Percentiles rank a stretch among this genome's conserved stretches.
Conservation (phyloP, 1,140 invertebrate species). For the Dendroctonus valens region DNA sequence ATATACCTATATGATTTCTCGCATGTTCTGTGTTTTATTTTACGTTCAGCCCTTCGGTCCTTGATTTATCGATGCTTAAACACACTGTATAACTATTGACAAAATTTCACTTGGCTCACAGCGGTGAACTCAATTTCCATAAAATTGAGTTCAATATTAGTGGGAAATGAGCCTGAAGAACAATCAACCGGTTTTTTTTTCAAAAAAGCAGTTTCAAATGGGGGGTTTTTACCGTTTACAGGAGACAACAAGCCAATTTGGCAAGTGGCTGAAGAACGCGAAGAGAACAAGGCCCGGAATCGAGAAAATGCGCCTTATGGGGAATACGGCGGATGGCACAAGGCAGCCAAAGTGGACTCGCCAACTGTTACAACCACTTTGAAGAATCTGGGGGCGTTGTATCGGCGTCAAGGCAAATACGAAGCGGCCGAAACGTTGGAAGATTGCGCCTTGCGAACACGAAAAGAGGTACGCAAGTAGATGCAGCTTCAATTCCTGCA, state of each 20-base stretch:
- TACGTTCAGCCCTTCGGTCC: constrained; percentile 15
- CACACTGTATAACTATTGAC: constrained; percentile 29
- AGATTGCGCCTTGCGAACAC: constrained; percentile 91
- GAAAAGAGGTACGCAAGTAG: constrained; percentile 75
- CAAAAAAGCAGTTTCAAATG: constrained; percentile 3
- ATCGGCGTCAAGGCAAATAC: constrained; percentile 96
- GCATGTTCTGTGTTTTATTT: constrained; percentile 35
- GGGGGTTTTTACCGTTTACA: constrained; percentile 46
- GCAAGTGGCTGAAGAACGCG: constrained; percentile 98
- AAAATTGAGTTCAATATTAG: too few species aligned
- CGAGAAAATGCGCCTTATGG: constrained; percentile 89
- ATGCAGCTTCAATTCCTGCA: too few species aligned
- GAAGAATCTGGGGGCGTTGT: constrained; percentile 95
- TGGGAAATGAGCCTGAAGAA: too few species aligned
- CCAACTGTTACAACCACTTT: constrained; percentile 96
- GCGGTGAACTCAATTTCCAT: too few species aligned
- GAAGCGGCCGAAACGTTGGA: constrained; percentile 98
- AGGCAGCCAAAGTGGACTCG: constrained; percentile 97
- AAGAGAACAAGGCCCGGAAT: constrained; percentile 90
- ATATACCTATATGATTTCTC: constrained; percentile 22
- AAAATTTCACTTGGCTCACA: not conserved
- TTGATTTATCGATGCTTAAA: constrained; percentile 20
- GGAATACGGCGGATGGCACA: constrained; percentile 97
- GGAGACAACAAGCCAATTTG: constrained; percentile 99
- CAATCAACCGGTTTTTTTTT: too few species aligned